Evolutionary conservation across 2,113 vertebrate genomes (phyloP).

Genomic region (Mustelus asterias): DNA sequence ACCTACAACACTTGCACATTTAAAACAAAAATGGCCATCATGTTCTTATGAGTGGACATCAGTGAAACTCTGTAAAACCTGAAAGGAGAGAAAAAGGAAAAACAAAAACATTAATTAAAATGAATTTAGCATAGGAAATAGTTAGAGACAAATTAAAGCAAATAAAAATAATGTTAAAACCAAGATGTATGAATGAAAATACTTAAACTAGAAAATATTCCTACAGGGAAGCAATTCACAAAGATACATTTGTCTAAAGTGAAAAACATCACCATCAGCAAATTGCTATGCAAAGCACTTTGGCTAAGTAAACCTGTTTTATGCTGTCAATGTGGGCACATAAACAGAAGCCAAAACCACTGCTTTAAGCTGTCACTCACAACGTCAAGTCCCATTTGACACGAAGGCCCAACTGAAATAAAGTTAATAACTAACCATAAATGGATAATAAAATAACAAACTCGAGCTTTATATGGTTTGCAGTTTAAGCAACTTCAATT

Average conservation of each 20-base stretch:
- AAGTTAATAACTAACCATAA: neutral
- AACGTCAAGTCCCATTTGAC: neutral
- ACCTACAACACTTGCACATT: neutral
- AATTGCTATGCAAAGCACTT: too few relatives aligned
- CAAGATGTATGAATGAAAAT: constrained; percentile 22
- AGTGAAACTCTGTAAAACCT: constrained; percentile 35
- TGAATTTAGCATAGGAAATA: constrained; percentile 19
- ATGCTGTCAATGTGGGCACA: neutral
- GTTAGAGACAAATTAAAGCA: constrained; percentile 27
- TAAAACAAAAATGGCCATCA: constrained; percentile 30
- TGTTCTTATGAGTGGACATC: constrained; percentile 37
- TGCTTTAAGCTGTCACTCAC: neutral
- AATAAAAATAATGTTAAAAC: constrained; percentile 28
- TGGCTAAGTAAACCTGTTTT: neutral
- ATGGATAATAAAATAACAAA: neutral
- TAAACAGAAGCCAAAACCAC: neutral
- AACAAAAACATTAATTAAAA: constrained; percentile 37
- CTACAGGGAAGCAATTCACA: neutral
- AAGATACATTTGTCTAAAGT: neutral
- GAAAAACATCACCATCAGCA: neutral
- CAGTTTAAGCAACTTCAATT: neutral
- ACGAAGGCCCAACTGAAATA: neutral
- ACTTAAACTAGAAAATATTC: neutral
- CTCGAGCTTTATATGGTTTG: neutral
- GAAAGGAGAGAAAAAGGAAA: constrained; percentile 31